Conservation (phyloP, 2,113 vertebrate genomes). For the Semicossyphus pulcher region DNA sequence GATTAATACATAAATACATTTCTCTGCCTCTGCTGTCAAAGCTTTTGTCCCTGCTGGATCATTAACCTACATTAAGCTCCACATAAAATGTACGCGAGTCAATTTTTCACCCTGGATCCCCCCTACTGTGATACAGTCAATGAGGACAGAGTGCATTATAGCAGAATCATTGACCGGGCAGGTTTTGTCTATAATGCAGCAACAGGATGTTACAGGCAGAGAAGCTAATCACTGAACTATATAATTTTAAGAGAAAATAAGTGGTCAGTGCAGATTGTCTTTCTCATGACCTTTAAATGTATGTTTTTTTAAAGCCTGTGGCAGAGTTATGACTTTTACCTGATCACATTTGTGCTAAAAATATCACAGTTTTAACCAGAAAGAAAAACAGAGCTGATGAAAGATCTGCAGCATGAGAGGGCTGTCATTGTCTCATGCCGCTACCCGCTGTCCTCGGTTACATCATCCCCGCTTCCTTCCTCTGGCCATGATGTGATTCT, state of each 20-base stretch:
- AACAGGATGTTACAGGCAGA: background rate
- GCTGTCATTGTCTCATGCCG: background rate
- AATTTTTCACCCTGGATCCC: conserved; percentile 19
- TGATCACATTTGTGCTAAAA: background rate
- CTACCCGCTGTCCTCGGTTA: conserved; percentile 25
- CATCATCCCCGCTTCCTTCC: conserved; percentile 65
- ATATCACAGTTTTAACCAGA: background rate
- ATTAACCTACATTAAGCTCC: conserved; percentile 32
- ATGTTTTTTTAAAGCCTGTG: background rate
- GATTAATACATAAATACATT: background rate
- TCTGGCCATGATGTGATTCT: conserved; percentile 47
- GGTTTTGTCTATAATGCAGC: conserved; percentile 10
- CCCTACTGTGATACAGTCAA: conserved; percentile 28
- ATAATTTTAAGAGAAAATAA: background rate
- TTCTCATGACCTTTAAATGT: conserved; percentile 1
- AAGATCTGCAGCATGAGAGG: background rate
- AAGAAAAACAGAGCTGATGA: background rate
- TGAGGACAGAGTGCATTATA: conserved; percentile 24
- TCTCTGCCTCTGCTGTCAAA: background rate
- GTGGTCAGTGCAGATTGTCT: background rate
- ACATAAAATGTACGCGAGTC: conserved; percentile 37
- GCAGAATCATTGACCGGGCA: conserved; percentile 41
- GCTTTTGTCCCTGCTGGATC: conserved; percentile 12
- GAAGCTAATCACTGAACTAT: background rate
- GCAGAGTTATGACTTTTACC: background rate